Evolutionary conservation across 2,888 invertebrate genomes (phyloP).

Genomic region (Lasiommata megera): DNA sequence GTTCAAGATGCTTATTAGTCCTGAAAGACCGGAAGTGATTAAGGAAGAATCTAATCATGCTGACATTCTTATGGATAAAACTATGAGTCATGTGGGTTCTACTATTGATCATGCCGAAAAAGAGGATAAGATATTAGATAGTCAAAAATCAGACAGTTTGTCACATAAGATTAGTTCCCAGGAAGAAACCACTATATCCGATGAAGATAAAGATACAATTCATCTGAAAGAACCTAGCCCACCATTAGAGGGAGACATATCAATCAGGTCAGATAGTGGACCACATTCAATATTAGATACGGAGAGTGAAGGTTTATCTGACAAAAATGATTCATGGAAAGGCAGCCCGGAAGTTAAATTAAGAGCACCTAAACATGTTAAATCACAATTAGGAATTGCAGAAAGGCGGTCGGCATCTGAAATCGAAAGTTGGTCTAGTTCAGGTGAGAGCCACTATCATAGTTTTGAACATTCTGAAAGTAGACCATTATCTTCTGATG

Average conservation of each 20-base stretch:
- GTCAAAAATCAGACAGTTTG: slow-evolving; percentile 65
- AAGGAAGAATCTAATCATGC: slow-evolving; percentile 80
- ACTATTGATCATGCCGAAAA: slow-evolving; percentile 39
- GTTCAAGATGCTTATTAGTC: slow-evolving; percentile 82
- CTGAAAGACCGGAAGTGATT: slow-evolving; percentile 80
- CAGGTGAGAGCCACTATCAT: slow-evolving; percentile 93
- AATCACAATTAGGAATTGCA: slow-evolving; percentile 69
- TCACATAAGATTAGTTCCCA: slow-evolving; percentile 68
- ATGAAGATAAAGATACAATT: slow-evolving; percentile 76
- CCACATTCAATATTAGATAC: slow-evolving; percentile 78
- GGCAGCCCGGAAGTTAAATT: slow-evolving; percentile 72
- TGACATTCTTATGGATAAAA: slow-evolving; percentile 60
- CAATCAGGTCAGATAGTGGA: slow-evolving; percentile 73
- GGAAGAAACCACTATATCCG: slow-evolving; percentile 75
- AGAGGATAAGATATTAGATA: slow-evolving; percentile 50
- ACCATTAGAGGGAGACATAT: slow-evolving; percentile 67
- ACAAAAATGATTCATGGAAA: slow-evolving; percentile 70
- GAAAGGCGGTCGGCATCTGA: slow-evolving; percentile 90
- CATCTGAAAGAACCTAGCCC: slow-evolving; percentile 68
- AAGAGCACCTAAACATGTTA: slow-evolving; percentile 69
- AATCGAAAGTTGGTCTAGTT: slow-evolving; percentile 91
- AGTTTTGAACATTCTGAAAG: slow-evolving; percentile 92
- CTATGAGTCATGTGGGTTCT: slow-evolving; percentile 40
- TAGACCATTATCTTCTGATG: slow-evolving; percentile 92
- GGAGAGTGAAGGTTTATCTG: slow-evolving; percentile 70